phyloP scores from a whole-genome alignment of 2,888 invertebrate species.

The Notodonta dromedarius region DNA sequence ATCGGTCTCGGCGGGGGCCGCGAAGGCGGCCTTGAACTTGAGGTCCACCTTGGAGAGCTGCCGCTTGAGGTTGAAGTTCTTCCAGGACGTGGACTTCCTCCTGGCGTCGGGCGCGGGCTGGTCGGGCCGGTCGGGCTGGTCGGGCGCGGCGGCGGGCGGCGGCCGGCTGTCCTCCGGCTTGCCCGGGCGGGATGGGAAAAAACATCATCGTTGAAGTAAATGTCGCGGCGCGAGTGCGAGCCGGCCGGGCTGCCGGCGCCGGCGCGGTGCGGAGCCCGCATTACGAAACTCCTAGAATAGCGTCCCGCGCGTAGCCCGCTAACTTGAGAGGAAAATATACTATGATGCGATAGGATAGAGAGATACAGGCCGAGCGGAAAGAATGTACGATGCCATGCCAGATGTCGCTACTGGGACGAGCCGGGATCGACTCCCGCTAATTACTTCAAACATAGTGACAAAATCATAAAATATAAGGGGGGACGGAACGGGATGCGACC shows the following conservation, averaged over 20 bases:
- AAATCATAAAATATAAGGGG: slow-evolving; percentile 34
- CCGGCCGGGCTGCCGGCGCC: slow-evolving; percentile 32
- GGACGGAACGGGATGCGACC: slow-evolving; percentile 31
- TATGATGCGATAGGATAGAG: slow-evolving; percentile 48
- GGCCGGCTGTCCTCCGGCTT: slow-evolving; percentile 65
- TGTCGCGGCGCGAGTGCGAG: slow-evolving; percentile 33
- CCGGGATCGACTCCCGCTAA: slow-evolving; percentile 64
- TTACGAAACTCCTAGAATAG: slow-evolving; percentile 17
- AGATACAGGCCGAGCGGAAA: slow-evolving; percentile 61
- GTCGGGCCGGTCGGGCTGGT: slow-evolving; percentile 34
- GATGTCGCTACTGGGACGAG: slow-evolving; percentile 64
- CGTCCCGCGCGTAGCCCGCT: slow-evolving; percentile 28
- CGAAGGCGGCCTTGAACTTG: slow-evolving; percentile 88
- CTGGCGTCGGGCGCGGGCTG: slow-evolving; percentile 62
- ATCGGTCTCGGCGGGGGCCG: slow-evolving; percentile 71
- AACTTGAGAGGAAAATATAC: slow-evolving; percentile 30
- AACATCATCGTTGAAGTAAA: slow-evolving; percentile 62
- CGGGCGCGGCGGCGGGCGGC: slow-evolving; percentile 38
- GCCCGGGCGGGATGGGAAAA: slow-evolving; percentile 61
- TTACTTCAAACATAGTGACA: slow-evolving; percentile 39
- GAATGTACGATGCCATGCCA: slow-evolving; percentile 73
- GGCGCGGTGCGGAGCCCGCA: slow-evolving; percentile 21
- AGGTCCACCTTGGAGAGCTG: slow-evolving; percentile 92
- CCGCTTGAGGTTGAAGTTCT: slow-evolving; percentile 91
- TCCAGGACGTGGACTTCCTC: slow-evolving; percentile 89